Conservation (phyloP, 1,140 invertebrate species). For the Drosophila pallidifrons region DNA sequence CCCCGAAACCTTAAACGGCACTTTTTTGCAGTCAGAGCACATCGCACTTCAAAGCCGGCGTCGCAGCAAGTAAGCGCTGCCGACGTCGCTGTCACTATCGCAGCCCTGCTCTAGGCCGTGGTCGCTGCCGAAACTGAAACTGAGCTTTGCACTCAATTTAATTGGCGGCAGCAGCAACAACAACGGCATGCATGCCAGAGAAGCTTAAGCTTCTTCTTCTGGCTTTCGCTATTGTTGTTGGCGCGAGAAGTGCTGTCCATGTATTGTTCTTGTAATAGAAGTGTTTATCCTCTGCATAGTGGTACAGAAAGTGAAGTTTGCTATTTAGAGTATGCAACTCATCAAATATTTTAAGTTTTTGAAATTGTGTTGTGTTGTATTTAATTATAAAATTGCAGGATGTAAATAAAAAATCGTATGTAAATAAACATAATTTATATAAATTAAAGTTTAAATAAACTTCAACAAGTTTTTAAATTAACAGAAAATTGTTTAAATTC, state of each 20-base stretch:
- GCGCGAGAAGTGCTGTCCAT: conserved; percentile 26
- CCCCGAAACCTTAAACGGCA: conserved; percentile 67
- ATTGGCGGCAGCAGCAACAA: conserved; percentile 49
- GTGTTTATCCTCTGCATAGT: conserved; percentile 50
- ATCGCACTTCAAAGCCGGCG: conserved; percentile 60
- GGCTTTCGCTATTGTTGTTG: conserved; percentile 3
- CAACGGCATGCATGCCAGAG: conserved; percentile 27
- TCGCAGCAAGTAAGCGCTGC: conserved; percentile 14
- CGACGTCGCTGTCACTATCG: conserved; percentile 19
- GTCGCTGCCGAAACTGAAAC: conserved; percentile 48
- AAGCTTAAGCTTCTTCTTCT: conserved; percentile 31
- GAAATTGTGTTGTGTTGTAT: not conserved
- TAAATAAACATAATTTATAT: no score
- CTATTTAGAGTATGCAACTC: not conserved
- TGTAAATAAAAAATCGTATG: no score
- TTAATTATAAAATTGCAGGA: no score
- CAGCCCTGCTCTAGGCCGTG: conserved; percentile 50
- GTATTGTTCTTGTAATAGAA: conserved; percentile 48
- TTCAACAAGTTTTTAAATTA: not conserved
- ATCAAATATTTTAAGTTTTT: no score
- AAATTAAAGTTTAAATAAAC: no score
- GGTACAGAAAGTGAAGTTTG: not conserved
- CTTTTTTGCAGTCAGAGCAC: conserved; percentile 79
- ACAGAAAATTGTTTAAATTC: not conserved
- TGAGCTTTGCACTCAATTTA: conserved; percentile 77